Evolutionary conservation across 2,888 invertebrate genomes (phyloP).

Genomic region (Lobophora halterata): DNA sequence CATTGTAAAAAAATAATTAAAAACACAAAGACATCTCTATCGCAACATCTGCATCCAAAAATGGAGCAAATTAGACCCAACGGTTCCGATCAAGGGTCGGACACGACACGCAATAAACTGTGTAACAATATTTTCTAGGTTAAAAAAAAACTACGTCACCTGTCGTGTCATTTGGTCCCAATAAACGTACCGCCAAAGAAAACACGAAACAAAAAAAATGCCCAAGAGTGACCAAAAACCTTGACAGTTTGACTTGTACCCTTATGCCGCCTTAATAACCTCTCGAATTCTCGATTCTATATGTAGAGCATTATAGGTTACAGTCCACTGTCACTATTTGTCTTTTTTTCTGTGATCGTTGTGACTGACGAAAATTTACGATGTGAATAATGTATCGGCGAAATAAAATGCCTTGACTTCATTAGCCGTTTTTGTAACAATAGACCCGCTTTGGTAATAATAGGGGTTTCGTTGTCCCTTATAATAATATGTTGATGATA

Average conservation of each 20-base stretch:
- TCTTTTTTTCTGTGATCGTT: conserved; percentile 61
- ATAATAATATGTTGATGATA: conserved; percentile 58
- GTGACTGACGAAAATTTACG: conserved; percentile 78
- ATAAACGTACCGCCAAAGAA: conserved; percentile 77
- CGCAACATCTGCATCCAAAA: conserved; percentile 59
- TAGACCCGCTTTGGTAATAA: conserved; percentile 55
- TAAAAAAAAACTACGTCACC: conserved; percentile 72
- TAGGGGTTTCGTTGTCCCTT: conserved; percentile 44
- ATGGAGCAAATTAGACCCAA: conserved; percentile 65
- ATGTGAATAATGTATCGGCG: conserved; percentile 68
- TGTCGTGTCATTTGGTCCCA: conserved; percentile 80
- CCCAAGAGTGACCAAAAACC: conserved; percentile 68
- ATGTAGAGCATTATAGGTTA: rapidly evolving
- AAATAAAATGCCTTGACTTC: conserved; percentile 73
- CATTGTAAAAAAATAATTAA: conserved; percentile 6
- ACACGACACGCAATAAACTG: conserved; percentile 75
- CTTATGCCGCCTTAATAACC: conserved; percentile 27
- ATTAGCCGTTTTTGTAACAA: conserved; percentile 66
- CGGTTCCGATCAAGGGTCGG: conserved; percentile 46
- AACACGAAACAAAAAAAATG: conserved; percentile 66
- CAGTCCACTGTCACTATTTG: conserved; percentile 35
- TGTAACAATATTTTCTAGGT: conserved; percentile 70
- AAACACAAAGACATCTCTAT: conserved; percentile 51
- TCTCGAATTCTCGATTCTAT: conserved; percentile 28
- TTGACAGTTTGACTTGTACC: conserved; percentile 52